A percentile compares a stretch with the other conserved stretches of the same genome.
These are phyloP conservation scores for Drosophila koepferae DNA, from an alignment of 2,888 invertebrate genomes.

Conservation along the genomic window DNA sequence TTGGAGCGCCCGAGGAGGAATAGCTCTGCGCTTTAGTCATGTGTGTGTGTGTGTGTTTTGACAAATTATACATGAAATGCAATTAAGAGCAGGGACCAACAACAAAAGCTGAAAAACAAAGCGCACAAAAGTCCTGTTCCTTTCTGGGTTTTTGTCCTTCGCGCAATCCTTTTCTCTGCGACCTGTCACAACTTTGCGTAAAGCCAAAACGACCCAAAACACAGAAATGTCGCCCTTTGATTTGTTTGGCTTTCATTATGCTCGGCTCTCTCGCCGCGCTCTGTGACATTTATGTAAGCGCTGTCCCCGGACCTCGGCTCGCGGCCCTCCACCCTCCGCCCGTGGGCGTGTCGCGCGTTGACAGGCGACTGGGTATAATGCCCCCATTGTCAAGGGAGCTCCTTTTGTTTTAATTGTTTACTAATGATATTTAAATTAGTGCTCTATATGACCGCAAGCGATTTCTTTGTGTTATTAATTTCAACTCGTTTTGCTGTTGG, in stretches of 20 bases:
- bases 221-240: slow-evolving; percentile 51
- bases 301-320: background rate
- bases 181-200: slow-evolving; percentile 62
- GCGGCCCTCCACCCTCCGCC: background rate
- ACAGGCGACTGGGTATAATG: slow-evolving; percentile 51
- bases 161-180: slow-evolving; percentile 21
- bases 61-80: slow-evolving; percentile 62
- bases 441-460: slow-evolving; percentile 69
- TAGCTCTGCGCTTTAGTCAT: slow-evolving; percentile 4
- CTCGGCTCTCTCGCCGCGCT: background rate
- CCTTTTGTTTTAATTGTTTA: slow-evolving; percentile 73
- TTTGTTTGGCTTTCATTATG: slow-evolving; percentile 32
- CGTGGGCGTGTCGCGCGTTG: slow-evolving; percentile 57
- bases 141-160: background rate
- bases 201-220: slow-evolving; percentile 33
- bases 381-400: slow-evolving; percentile 42
- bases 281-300: slow-evolving; percentile 50
- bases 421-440: slow-evolving; percentile 82
- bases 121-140: slow-evolving; percentile 19
- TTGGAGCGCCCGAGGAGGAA: background rate
- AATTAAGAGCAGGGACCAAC: slow-evolving; percentile 42
- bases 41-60: slow-evolving; percentile 43
- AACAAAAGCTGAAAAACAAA: background rate
- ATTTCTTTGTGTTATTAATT: slow-evolving; percentile 52
- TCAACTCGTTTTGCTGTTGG: slow-evolving; percentile 10